phyloP scores from a whole-genome alignment of 92 coral and sea anemone species.

The Siderastrea radians region DNA sequence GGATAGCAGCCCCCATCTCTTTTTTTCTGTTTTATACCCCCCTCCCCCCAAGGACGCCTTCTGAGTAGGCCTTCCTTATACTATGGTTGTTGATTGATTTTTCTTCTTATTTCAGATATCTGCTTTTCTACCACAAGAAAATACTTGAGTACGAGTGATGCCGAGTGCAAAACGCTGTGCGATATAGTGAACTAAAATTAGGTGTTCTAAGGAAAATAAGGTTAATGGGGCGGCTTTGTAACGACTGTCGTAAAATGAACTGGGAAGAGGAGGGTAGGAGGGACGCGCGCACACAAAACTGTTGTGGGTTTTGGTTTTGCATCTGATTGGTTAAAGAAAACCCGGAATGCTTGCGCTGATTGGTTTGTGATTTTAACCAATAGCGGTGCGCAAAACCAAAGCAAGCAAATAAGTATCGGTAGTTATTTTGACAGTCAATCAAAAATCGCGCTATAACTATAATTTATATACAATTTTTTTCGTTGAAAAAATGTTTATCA shows the following conservation, averaged over 20 bases:
- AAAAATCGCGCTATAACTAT: not conserved
- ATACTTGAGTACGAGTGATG: constrained; percentile 88
- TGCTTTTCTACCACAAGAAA: constrained; percentile 96
- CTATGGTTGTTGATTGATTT: not conserved
- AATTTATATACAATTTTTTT: not conserved
- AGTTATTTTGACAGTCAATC: not conserved
- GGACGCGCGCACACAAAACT: not conserved
- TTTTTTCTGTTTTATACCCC: too few species aligned
- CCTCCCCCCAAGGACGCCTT: too few species aligned
- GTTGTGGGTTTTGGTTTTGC: not conserved
- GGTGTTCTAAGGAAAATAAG: not conserved
- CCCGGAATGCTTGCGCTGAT: not conserved
- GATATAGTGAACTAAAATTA: not conserved
- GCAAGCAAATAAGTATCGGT: not conserved
- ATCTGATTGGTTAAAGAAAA: not conserved
- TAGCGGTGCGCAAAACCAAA: not conserved
- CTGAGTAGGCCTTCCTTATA: not conserved
- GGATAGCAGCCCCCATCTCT: too few species aligned
- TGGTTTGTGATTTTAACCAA: not conserved
- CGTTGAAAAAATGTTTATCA: not conserved
- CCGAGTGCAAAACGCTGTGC: not conserved
- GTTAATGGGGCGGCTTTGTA: not conserved
- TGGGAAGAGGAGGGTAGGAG: not conserved
- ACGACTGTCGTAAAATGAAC: not conserved
- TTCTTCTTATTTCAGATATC: constrained; percentile 76